A percentile compares a stretch with the other conserved stretches of the same genome.
Evolutionary conservation across 2,888 invertebrate genomes (phyloP).

Genomic region (Idaea dimidiata): DNA sequence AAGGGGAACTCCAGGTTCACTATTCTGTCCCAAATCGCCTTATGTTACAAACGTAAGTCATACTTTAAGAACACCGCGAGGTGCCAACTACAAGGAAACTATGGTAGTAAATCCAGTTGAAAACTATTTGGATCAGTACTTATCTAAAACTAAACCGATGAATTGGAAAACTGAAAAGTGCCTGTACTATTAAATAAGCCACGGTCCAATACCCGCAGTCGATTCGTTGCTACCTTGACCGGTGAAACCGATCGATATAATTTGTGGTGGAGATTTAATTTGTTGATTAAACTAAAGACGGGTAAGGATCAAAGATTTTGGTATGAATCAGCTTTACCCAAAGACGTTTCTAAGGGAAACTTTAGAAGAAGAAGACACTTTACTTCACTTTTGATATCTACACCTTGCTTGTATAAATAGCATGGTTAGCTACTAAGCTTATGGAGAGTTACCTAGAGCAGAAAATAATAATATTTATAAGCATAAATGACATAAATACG

Average conservation of each 20-base stretch:
- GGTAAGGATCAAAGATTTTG: neutral
- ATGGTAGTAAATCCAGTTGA: neutral
- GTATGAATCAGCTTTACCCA: neutral
- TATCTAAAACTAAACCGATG: neutral
- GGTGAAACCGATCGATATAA: neutral
- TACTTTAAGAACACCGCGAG: too few relatives aligned
- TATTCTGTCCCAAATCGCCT: too few relatives aligned
- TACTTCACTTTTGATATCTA: too few relatives aligned
- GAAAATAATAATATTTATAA: too few relatives aligned
- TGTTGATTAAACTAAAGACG: neutral
- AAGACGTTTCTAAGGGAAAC: neutral
- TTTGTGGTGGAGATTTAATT: neutral
- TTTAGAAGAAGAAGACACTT: neutral
- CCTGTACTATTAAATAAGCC: neutral
- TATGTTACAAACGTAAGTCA: too few relatives aligned
- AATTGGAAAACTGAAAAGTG: neutral
- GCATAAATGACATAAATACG: too few relatives aligned
- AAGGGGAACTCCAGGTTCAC: too few relatives aligned
- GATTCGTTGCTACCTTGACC: neutral
- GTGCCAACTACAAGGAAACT: too few relatives aligned
- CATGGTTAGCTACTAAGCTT: too few relatives aligned
- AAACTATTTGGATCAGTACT: neutral
- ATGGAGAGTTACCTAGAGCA: too few relatives aligned
- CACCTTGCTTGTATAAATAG: too few relatives aligned
- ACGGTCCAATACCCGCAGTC: neutral